These are phyloP conservation scores for Callopanchax toddi DNA, from an alignment of 2,113 vertebrate genomes.

Conservation along the genomic window DNA sequence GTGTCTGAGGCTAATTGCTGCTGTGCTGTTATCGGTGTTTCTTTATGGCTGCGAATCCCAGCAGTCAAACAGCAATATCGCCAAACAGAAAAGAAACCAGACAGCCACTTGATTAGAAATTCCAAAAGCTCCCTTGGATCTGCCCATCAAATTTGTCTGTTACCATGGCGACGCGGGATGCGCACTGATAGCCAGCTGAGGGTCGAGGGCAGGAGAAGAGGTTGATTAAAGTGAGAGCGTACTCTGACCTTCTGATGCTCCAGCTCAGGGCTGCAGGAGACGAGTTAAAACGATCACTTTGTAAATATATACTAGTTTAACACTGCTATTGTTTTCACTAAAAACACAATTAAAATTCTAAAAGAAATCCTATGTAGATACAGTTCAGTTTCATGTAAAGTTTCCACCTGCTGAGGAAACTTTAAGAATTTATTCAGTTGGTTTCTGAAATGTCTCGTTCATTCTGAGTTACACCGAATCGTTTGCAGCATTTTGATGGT, in stretches of 20 bases:
- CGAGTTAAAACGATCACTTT: constrained; percentile 1
- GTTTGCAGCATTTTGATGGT: not conserved
- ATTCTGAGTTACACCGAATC: constrained; percentile 5
- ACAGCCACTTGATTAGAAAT: constrained; percentile 68
- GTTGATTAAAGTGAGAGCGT: constrained; percentile 55
- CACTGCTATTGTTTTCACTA: not conserved
- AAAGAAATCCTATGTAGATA: too few species aligned
- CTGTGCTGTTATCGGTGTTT: constrained; percentile 35
- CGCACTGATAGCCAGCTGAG: constrained; percentile 4
- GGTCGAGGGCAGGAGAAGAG: constrained; percentile 27
- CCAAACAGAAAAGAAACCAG: constrained; percentile 52
- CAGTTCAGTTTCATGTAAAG: too few species aligned
- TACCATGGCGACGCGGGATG: constrained; percentile 54
- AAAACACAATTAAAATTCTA: not conserved
- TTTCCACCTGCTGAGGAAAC: not conserved
- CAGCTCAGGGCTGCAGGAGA: not conserved
- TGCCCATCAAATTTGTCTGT: constrained; percentile 62
- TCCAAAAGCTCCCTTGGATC: constrained; percentile 60
- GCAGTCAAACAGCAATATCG: constrained; percentile 55
- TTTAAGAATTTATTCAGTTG: not conserved
- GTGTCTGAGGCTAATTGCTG: constrained; percentile 53
- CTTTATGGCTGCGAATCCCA: constrained; percentile 46
- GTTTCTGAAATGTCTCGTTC: not conserved
- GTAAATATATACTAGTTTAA: not conserved
- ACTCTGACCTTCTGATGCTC: constrained; percentile 32